phyloP scores from a whole-genome alignment of 1,140 invertebrate species.

The Rhynchophorus ferrugineus region DNA sequence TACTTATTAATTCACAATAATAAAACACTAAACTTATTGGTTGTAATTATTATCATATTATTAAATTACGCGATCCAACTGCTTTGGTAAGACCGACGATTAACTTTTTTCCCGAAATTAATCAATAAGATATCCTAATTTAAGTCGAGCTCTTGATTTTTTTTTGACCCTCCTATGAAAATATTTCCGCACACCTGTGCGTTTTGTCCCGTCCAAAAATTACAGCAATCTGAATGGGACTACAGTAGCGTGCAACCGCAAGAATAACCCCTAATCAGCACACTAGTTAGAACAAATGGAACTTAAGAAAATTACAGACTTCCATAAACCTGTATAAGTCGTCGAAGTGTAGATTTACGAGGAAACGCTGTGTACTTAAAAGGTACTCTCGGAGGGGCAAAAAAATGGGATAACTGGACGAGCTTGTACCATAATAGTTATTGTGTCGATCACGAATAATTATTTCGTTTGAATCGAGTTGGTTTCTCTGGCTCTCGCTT shows the following conservation, averaged over 20 bases:
- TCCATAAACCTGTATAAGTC: slow-evolving; percentile 7
- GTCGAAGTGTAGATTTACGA: not conserved
- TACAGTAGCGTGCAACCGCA: slow-evolving; percentile 27
- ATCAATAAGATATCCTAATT: too few species aligned
- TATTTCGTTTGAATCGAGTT: not conserved
- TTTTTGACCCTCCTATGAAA: too few species aligned
- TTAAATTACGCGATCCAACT: too few species aligned
- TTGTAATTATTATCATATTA: too few species aligned
- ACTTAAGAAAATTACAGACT: slow-evolving; percentile 20
- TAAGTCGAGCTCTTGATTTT: too few species aligned
- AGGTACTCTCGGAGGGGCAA: not conserved
- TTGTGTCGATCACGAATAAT: not conserved
- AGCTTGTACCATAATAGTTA: not conserved
- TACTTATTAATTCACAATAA: too few species aligned
- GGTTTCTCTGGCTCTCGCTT: too few species aligned
- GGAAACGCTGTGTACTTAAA: not conserved
- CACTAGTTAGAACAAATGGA: slow-evolving; percentile 25
- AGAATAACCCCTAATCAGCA: slow-evolving; percentile 25
- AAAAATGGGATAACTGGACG: not conserved
- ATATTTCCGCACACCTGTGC: slow-evolving; percentile 10
- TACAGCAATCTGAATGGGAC: slow-evolving; percentile 15
- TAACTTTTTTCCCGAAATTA: too few species aligned
- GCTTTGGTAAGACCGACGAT: too few species aligned
- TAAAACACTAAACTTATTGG: too few species aligned
- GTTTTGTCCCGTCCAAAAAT: slow-evolving; percentile 17